Evolutionary conservation across 2,888 invertebrate genomes (phyloP), one percentile per base, ranked within the genome.

Genomic region (Stenichneumon culpator): DNA sequence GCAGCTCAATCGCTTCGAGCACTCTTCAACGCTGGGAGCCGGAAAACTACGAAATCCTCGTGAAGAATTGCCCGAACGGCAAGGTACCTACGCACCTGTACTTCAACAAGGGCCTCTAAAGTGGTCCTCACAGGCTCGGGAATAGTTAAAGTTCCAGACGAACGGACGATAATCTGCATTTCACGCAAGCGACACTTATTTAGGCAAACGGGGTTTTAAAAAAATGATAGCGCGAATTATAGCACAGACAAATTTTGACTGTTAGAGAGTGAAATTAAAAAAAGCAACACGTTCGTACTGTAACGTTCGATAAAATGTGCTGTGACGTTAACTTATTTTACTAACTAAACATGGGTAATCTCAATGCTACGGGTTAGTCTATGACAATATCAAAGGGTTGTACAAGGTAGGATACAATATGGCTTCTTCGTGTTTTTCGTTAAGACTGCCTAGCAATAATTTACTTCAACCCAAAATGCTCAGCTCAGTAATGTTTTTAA

Each of bases 21-120:
- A 97, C 96, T 1, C 95, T 98, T 75, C 95, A 96, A 90, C 95
- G 95, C 77, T 95, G 97, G 89, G 98, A 98, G 92, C 96, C 96
- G 16, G 96, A 97, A 60, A 96, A 96, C 52, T 97, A 97, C 88
- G 95, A 96, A 57, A 95, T 96, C 91, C 95, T 98, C 84, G 92
- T 96, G 75, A 95, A 96, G 88, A 96, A 96, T 82, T 96, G 95
- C 0, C 95, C 95, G 74, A 96, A 96, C 7, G 92, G 92, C 1
- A 95, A 96, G 79, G 95, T 97, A 28, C 98, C 98, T 0, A 94
- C 95, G 79, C 95, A 95, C 65, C 96, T 98, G 0, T 98, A 97
- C 94, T 98, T 98, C 94, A 98, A 98, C 94, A 98, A 98, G 94
- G 98, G 98, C 36, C 95, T 98, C 90, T 98, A 97, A 96, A 36